Percentiles rank a stretch among this genome's conserved stretches.
These are phyloP conservation scores for Gila orcuttii DNA, from an alignment of 2,113 vertebrate species.

Conservation along the genomic window DNA sequence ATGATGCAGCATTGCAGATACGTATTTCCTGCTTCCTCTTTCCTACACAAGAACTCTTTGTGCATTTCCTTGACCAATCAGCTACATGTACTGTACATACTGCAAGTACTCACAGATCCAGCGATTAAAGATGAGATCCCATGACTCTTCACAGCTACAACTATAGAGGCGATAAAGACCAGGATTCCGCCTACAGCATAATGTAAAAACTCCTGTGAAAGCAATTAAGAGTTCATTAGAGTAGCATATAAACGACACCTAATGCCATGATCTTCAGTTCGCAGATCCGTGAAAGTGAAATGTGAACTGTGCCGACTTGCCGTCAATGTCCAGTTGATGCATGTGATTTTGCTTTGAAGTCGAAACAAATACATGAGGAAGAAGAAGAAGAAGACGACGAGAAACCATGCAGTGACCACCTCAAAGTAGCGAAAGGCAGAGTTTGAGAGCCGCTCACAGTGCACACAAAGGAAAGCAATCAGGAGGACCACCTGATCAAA, in stretches of 20 bases:
- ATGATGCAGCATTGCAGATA: neutral
- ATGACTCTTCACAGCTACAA: conserved; percentile 77
- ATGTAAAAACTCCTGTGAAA: conserved; percentile 90
- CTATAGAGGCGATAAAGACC: conserved; percentile 86
- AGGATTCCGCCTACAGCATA: conserved; percentile 86
- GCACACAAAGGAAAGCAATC: conserved; percentile 86
- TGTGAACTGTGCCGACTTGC: conserved; percentile 72
- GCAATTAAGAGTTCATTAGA: neutral
- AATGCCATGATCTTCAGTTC: neutral
- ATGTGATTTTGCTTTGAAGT: conserved; percentile 82
- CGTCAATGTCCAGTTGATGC: conserved; percentile 91
- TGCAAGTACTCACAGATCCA: conserved; percentile 80
- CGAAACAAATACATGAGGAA: conserved; percentile 86
- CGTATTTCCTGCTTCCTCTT: neutral
- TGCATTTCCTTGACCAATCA: neutral
- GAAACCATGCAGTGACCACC: conserved; percentile 87
- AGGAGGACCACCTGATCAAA: conserved; percentile 82
- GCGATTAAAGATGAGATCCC: conserved; percentile 76
- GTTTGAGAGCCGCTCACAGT: conserved; percentile 59
- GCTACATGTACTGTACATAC: neutral
- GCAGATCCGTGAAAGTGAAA: neutral
- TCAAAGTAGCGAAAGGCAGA: conserved; percentile 84
- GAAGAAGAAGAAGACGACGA: conserved; percentile 87
- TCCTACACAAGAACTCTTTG: neutral
- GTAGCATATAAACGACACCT: neutral